Evolutionary conservation across 2,888 invertebrate species (phyloP), one percentile per base, ranked within the genome.

Genomic region (Drosophila rubida): DNA sequence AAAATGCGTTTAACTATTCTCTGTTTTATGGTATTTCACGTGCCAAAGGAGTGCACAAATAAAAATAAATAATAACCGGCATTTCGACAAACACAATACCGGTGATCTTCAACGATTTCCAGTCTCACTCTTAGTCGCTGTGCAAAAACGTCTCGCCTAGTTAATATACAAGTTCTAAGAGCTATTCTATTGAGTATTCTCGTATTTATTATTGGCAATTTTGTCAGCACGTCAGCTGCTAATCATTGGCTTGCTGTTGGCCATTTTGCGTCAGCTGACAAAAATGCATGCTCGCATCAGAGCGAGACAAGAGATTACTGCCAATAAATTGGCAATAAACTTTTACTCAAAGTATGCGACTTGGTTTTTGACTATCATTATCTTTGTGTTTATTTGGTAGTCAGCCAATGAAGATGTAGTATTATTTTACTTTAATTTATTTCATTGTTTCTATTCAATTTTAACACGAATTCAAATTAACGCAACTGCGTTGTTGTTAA

Each of bases 201-300:
- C 39, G 39, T 71, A 70, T 41, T 14, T 67, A 25, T 49, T 59
- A 59, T 68, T 50, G 32, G 53, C 41, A 37, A 49, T 45, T 50
- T 49, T 13, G 22, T 49, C 42, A 27, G 69, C 25, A 22, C 11
- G 11, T 4, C 23, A 64, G 16, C n/a, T 7, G 49, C 50, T 41
- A 46, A 49, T 61, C 46, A 60, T 44, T 48, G 35, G 50, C 16
- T 41, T 46, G 41, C 7, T 25, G 19, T 68, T 58, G 14, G 8
- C 30, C 30, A 30, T 23, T 58, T 45, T 72, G 46, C 61, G 61
- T 74, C 74, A 75, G 71, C 66, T 75, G 44, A 59, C 54, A 70
- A 70, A 55, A 75, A 70, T 75, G 55, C 37, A 25, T 37, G 27
- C 27, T 19, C 8, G 16, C 32, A 32, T 32, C n/a, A 4, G 16